phyloP scores from a whole-genome alignment of 1,140 invertebrate species.

The Bradysia coprophila region DNA sequence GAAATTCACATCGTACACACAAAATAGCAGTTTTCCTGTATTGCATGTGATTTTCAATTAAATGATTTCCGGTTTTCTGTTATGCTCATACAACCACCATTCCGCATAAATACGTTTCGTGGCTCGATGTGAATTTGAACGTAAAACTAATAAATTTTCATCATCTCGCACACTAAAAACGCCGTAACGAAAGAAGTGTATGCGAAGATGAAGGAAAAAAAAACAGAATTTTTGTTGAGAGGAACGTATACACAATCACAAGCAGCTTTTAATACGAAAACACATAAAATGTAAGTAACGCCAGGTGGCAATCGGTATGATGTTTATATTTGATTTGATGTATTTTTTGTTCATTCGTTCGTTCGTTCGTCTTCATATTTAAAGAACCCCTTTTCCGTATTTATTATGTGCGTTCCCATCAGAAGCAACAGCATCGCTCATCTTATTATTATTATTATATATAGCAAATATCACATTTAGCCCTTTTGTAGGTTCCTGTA shows the following conservation, averaged over 20 bases:
- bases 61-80: background rate
- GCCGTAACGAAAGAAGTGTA: no score
- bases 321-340: background rate
- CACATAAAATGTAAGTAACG: no score
- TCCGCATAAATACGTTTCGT: no score
- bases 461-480: background rate
- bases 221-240: no score
- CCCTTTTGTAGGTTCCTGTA: background rate
- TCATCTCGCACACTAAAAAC: no score
- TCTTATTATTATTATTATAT: no score
- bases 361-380: background rate
- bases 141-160: no score
- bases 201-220: no score
- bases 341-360: background rate
- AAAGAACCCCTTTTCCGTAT: background rate
- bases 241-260: no score
- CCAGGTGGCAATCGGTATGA: background rate
- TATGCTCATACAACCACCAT: no score
- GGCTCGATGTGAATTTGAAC: no score
- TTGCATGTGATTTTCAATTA: background rate
- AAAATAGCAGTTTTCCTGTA: background rate
- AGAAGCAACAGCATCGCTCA: background rate
- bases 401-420: background rate
- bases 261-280: no score
- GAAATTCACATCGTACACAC: background rate